Conservation (phyloP, 2,113 vertebrate genomes). For the Orthonyx spaldingii region DNA sequence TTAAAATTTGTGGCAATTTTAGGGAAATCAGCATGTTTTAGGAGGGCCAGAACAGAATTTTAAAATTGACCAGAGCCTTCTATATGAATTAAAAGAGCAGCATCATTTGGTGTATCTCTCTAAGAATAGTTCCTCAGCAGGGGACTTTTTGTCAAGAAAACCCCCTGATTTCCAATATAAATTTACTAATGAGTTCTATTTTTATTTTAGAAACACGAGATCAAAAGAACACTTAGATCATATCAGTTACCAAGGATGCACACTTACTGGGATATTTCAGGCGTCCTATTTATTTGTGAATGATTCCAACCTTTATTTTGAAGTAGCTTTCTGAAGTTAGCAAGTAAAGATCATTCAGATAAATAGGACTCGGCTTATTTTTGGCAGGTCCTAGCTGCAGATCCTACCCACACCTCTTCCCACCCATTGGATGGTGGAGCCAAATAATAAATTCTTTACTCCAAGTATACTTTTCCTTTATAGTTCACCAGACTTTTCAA, state of each 20-base stretch:
- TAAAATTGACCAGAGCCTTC: not conserved
- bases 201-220: not conserved
- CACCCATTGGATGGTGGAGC: not conserved
- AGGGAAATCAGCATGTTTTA: not conserved
- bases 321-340: slow-evolving; percentile 40
- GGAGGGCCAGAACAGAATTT: not conserved
- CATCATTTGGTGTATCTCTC: not conserved
- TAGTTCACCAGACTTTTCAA: not conserved
- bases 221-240: not conserved
- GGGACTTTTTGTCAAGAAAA: not conserved
- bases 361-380: slow-evolving; percentile 44
- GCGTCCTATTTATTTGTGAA: not conserved
- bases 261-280: not conserved
- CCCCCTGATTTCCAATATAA: not conserved
- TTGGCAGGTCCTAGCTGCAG: slow-evolving; percentile 1
- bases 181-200: not conserved
- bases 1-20: not conserved
- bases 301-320: slow-evolving; percentile 37
- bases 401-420: not conserved
- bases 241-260: not conserved
- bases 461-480: not conserved
- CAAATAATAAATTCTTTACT: not conserved
- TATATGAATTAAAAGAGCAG: not conserved
- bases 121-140: not conserved
- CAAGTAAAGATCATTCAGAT: slow-evolving; percentile 31